Base-by-base conservation (phyloP, 2,113 vertebrate genomes). In the Pithys albifrons region DNA sequence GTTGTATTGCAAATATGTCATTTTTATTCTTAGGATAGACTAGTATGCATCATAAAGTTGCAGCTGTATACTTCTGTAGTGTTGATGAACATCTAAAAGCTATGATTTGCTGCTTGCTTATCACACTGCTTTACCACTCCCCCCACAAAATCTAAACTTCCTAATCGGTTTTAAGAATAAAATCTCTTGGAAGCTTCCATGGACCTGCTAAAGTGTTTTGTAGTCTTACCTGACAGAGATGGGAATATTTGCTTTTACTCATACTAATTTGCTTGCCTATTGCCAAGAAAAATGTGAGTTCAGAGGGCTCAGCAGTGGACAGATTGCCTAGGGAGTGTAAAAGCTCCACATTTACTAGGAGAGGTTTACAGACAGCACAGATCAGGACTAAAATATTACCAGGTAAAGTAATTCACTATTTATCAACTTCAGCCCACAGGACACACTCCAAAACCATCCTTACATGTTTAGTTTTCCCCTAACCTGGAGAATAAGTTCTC, bases 341-440 rank as follows among this genome's bases (percentile, higher is more conserved):
- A 91, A 82, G 31, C 71, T 91, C 10, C 54, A 19, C 49, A 41
- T 89, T 82, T 88, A 33, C 81, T 37, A 49, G 54, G 35, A 65
- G 58, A 49, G 17, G 14, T 74, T 79, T 91, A 55, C 27, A 67
- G 66, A 18, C 49, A 88, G 67, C 39, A 61, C 41, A 79, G 71
- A 87, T 45, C 70, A 82, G 41, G 31, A 89, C 88, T 62, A 71
- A 93, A 95, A 85, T 62, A 80, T 74, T 92, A 62, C 18, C 22
- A 57, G 31, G 18, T 91, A 75, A 78, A 91, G 10, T 82, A 94
- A 85, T 94, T 82, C 58, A 89, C 91, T 85, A 35, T 87, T 93
- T 91, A 95, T 94, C 89, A 82, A 3, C 58, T 79, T 72, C n/a
- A 71, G 28, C 41, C 81, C 19, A 17, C 0, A 2, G 41, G 66